A percentile compares a stretch with the other conserved stretches of the same genome.
Evolutionary conservation across 1,140 invertebrate species (phyloP).

Genomic region (Araneus ventricosus): DNA sequence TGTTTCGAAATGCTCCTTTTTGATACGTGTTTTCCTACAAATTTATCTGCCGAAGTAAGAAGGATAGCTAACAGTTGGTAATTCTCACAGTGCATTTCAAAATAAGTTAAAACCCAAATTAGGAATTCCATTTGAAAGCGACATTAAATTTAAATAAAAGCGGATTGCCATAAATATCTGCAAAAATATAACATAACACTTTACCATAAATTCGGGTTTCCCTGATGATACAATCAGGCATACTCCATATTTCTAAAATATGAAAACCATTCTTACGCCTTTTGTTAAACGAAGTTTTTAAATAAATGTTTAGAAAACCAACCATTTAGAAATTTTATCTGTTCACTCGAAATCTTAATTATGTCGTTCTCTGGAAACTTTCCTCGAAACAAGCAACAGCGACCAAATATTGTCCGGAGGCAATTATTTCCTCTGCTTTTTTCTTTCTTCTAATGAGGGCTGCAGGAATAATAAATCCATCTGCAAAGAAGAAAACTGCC

Average conservation of each 20-base stretch:
- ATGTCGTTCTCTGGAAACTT: background rate
- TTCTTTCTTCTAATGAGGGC: background rate
- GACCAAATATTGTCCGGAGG: background rate
- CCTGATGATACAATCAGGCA: too few relatives aligned
- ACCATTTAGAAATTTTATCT: constrained; percentile 15
- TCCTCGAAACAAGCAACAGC: background rate
- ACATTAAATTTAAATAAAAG: too few relatives aligned
- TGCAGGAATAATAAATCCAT: background rate
- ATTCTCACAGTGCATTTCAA: too few relatives aligned
- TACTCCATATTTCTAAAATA: background rate
- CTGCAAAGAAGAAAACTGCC: background rate
- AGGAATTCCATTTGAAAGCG: too few relatives aligned
- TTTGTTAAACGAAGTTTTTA: background rate
- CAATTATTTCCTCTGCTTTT: constrained; percentile 3
- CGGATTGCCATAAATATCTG: too few relatives aligned
- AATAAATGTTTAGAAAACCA: constrained; percentile 10
- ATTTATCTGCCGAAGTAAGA: too few relatives aligned
- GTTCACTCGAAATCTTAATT: background rate
- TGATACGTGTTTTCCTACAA: too few relatives aligned
- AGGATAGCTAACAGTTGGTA: too few relatives aligned
- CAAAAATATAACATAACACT: too few relatives aligned
- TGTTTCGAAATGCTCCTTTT: too few relatives aligned
- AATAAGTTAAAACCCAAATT: too few relatives aligned
- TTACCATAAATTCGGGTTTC: too few relatives aligned
- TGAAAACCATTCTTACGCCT: background rate